Evolutionary conservation across 2,113 vertebrate genomes (phyloP), one percentile per base, ranked within the genome.

Genomic region (Bettongia penicillata): DNA sequence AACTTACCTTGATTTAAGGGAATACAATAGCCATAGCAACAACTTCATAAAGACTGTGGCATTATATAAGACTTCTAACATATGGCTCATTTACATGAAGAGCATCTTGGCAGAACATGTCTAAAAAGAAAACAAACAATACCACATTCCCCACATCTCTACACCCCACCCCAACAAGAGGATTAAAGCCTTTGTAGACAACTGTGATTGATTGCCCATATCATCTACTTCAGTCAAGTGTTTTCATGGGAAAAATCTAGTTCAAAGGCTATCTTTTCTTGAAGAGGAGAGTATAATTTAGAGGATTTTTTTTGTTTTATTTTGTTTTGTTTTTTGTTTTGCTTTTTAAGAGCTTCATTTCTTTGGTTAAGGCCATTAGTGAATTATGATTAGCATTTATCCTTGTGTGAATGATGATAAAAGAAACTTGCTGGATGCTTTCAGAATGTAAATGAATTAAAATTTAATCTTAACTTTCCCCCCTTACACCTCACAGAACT

Each of bases 51-150:
- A n/a, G 3, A 95, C 55, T 48, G 22, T 97, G 84, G 90, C 93
- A 97, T 91, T 49, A 47, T 3, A 93, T 61, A 12, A 96, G 96
- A 95, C 57, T 94, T 96, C 77, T 89, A 93, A 90, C 1, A 19
- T 77, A 96, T 93, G 92, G 97, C 94, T 96, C 90, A 94, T 92
- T 96, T 97, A 93, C 31, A 97, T 94, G 95, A 97, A 52, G 0
- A 51, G 1, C 12, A 94, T 97, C 61, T 94, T 95, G 95, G 96
- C 97, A 97, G 91, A 97, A 53, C 11, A 23, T 61, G 96, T 57
- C 95, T 84, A 97, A 97, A 91, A 92, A 96, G 90, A 94, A 91
- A 31, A 95, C 24, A 93, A 93, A 22, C 90, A 91, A 57, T 43
- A 84, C 1, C 19, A 23, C 1, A 19, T 19, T 43, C n/a, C 37